Base-by-base conservation (phyloP, 2,888 invertebrate species). In the Mythimna loreyi region DNA sequence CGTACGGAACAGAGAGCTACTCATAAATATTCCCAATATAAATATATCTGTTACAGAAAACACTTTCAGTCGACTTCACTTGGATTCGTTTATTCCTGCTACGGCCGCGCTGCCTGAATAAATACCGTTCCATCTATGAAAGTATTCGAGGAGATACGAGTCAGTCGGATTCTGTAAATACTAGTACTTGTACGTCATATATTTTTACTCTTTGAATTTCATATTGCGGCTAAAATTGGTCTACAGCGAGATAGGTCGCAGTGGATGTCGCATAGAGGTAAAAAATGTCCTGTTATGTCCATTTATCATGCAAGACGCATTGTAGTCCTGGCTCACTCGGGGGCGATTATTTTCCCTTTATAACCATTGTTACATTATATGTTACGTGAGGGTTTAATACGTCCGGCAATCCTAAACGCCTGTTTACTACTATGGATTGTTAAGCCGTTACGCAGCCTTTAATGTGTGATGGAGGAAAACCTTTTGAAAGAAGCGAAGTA, bases 201-300 rank as follows among this genome's bases (percentile, higher is more conserved):
- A 87, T 88, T 84, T 85, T 86, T 77, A 85, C 81, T 83, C 84
- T 89, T 87, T 88, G 85, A 87, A 88, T 88, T 89, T 89, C 84
- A 87, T 88, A 85, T 77, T 82, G 73, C 73, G 77, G 81, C 81
- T 85, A 81, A 85, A 87, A 87, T 85, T 81, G 83, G 73, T 76
- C 60, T 75, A 80, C 71, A 69, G 63, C 53, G 70, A 30, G 65
- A 69, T 72, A 68, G 53, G 49, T 55, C 8, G 63, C 65, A 80
- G 59, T 75, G 73, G 70, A 71, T 70, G 78, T 74, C 73, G 70
- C 67, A 74, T 70, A 69, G 78, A 77, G 73, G 68, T 78, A 78
- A 84, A 83, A 78, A 78, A 81, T 81, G 76, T 80, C 80, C 74
- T 82, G 79, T 73, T 82, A 74, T 73, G 81, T 72, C 78, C 83